Evolutionary conservation across 2,113 vertebrate species (phyloP).

Genomic region (Guaruba guarouba): DNA sequence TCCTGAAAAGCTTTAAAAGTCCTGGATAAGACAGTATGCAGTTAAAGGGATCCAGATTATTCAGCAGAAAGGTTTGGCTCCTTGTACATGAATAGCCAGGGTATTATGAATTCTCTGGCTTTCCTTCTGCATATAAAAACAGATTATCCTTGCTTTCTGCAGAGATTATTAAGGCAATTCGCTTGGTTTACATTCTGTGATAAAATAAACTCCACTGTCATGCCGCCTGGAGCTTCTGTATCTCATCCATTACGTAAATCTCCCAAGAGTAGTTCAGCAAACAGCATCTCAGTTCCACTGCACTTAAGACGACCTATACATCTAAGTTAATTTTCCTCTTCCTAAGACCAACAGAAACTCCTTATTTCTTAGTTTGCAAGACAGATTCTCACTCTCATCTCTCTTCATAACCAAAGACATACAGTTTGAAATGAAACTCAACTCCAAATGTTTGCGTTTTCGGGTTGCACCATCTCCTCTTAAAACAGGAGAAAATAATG

Average conservation of each 20-base stretch:
- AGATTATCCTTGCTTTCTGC: constrained; percentile 15
- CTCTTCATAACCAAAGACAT: neutral
- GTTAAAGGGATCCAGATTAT: neutral
- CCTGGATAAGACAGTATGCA: neutral
- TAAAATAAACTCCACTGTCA: constrained; percentile 57
- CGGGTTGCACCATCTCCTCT: neutral
- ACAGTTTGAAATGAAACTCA: neutral
- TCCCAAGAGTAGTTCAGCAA: constrained; percentile 64
- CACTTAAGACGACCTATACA: constrained; percentile 47
- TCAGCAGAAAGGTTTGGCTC: neutral
- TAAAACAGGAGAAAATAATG: neutral
- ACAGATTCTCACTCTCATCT: neutral
- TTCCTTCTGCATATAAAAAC: neutral
- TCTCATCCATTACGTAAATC: constrained; percentile 71
- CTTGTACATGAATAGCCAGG: neutral
- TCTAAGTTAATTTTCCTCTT: constrained; percentile 54
- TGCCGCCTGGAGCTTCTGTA: constrained; percentile 29
- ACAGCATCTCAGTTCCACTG: constrained; percentile 39
- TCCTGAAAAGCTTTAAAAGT: neutral
- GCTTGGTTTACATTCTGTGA: constrained; percentile 38
- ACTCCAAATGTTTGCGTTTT: neutral
- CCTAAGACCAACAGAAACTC: constrained; percentile 13
- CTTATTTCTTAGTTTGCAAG: neutral
- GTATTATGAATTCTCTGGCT: neutral
- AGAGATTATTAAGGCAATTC: constrained; percentile 56